phyloP scores from a whole-genome alignment of 2,888 invertebrate species.

The Autographa gamma region DNA sequence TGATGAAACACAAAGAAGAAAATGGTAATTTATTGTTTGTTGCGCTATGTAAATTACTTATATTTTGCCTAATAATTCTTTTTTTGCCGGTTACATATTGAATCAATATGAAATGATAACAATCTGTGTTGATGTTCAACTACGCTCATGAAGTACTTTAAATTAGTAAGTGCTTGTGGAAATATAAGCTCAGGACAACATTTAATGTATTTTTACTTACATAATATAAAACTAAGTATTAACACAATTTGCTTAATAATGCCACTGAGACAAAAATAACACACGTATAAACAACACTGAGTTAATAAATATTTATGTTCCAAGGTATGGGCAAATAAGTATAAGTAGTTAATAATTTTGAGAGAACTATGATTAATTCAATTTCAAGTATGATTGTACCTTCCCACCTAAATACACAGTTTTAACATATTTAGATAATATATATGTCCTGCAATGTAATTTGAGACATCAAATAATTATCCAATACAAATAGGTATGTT shows the following conservation, averaged over 20 bases:
- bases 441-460: not conserved
- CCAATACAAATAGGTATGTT: not conserved
- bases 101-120: not conserved
- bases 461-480: not conserved
- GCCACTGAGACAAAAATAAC: not conserved
- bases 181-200: not conserved
- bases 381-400: not conserved
- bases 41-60: not conserved
- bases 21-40: not conserved
- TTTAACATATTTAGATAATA: not conserved
- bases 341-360: not conserved
- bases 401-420: not conserved
- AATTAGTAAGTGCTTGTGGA: not conserved
- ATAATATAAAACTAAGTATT: not conserved
- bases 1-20: not conserved
- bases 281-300: constrained; percentile 1
- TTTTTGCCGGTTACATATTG: not conserved
- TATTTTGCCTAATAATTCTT: not conserved
- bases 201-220: not conserved
- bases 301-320: not conserved
- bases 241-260: constrained; percentile 4
- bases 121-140: not conserved
- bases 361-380: not conserved
- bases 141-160: not conserved
- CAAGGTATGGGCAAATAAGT: constrained; percentile 1